A percentile compares a stretch with the other conserved stretches of the same genome.
These are phyloP conservation scores for Allobates femoralis DNA, from an alignment of 2,797 vertebrate species.

Conservation along the genomic window DNA sequence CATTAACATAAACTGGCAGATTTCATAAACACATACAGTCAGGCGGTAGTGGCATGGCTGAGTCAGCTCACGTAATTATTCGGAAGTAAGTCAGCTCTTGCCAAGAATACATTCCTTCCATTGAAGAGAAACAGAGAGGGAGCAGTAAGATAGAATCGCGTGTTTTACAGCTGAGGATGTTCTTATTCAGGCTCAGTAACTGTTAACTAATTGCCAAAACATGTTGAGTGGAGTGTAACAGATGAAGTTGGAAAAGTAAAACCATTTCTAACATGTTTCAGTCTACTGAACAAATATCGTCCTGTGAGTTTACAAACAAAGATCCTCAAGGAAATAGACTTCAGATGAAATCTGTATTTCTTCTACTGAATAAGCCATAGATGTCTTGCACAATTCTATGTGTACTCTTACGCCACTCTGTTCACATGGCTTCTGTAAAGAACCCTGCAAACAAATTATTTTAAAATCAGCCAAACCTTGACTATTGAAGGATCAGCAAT, in stretches of 20 bases:
- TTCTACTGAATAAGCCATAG: not conserved
- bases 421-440: too few species aligned
- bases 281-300: not conserved
- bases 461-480: too few species aligned
- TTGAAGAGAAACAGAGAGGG: slow-evolving; percentile 21
- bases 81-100: not conserved
- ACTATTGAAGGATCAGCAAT: too few species aligned
- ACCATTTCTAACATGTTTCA: not conserved
- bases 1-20: not conserved
- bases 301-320: not conserved
- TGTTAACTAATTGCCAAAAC: slow-evolving; percentile 27
- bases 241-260: not conserved
- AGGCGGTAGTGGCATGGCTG: slow-evolving; percentile 18
- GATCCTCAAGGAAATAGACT: not conserved
- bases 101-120: slow-evolving; percentile 41
- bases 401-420: too few species aligned
- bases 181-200: slow-evolving; percentile 19
- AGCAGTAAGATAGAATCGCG: slow-evolving; percentile 1
- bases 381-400: not conserved
- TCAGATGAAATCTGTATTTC: not conserved
- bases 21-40: slow-evolving; percentile 14
- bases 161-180: slow-evolving; percentile 17
- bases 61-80: slow-evolving; percentile 44
- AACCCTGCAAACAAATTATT: too few species aligned
- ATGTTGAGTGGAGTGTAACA: not conserved